Base-by-base conservation (phyloP, 2,113 vertebrate species). In the Campylorhamphus procurvoides region DNA sequence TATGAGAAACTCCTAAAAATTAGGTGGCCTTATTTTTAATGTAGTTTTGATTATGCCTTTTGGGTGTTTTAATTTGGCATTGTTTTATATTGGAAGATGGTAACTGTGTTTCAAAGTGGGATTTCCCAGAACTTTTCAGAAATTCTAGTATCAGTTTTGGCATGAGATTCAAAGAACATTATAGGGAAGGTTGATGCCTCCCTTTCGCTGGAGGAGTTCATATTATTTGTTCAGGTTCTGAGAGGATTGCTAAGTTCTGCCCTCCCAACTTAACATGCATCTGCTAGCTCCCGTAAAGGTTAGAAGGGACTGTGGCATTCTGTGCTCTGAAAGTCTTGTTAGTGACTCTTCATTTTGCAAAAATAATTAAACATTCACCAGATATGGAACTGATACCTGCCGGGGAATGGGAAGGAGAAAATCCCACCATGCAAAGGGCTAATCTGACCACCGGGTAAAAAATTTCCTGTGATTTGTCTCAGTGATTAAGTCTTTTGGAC, bases 31-130 rank as follows among this genome's bases (percentile, higher is more conserved):
- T 80, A 47, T 68, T 93, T 96, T 79, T 86, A 84, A 91, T 80
- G 50, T 91, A 84, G 39, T 77, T 77, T 90, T 93, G 52, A 88
- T 93, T 83, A 39, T 77, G 47, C 72, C 60, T 93, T 94, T 90
- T 84, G 31, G 60, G 44, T 89, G 73, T 25, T 58, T 94, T 84
- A 35, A 52, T 78, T 84, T 81, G 68, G 67, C 39, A 7, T 22
- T 64, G 35, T 29, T 87, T 93, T 86, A 37, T 78, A 47, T 6
- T 52, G 35, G 35, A 60, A 86, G 33, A 84, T 63, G 42, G n/a
- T 63, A 81, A 74, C 74, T 3, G 0, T 69, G 8, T 84, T 93
- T 82, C 19, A 52, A 80, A 42, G 18, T 76, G 37, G 25, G 17
- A 59, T 75, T 81, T 74, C 47, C 39, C 37, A 87, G 55, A 84